Conservation (phyloP, 23 tunicate genomes). For the Styela clava region DNA sequence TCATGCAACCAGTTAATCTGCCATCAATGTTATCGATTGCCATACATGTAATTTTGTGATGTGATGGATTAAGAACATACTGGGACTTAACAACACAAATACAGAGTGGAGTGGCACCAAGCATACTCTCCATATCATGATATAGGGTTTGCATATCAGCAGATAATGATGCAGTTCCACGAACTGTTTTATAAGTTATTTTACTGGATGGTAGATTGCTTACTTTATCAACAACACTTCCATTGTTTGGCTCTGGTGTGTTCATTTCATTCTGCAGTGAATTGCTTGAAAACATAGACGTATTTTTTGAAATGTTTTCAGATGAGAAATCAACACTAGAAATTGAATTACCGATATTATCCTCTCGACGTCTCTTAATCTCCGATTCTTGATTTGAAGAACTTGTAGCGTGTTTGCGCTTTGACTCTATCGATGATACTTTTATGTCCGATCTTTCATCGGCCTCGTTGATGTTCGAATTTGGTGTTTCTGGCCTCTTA, state of each 20-base stretch:
- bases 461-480: too few relatives aligned
- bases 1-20: constrained; percentile 55
- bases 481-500: too few relatives aligned
- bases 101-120: constrained; percentile 52
- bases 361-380: not conserved
- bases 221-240: not conserved
- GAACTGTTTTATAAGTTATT: not conserved
- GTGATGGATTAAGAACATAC: constrained; percentile 35
- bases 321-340: not conserved
- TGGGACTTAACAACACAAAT: constrained; percentile 72
- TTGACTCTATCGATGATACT: not conserved
- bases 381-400: not conserved
- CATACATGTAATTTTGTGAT: constrained; percentile 49
- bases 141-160: constrained; percentile 38
- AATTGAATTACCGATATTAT: not conserved
- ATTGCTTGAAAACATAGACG: not conserved
- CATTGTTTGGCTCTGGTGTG: constrained; percentile 12
- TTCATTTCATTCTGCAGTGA: constrained; percentile 21
- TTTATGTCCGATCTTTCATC: not conserved
- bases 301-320: not conserved
- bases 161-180: not conserved
- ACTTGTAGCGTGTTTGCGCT: not conserved
- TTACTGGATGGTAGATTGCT: not conserved
- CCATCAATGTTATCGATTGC: constrained; percentile 74
- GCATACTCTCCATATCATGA: constrained; percentile 38